Conservation (phyloP, 2,113 vertebrate genomes). For the Tringa solitaria region DNA sequence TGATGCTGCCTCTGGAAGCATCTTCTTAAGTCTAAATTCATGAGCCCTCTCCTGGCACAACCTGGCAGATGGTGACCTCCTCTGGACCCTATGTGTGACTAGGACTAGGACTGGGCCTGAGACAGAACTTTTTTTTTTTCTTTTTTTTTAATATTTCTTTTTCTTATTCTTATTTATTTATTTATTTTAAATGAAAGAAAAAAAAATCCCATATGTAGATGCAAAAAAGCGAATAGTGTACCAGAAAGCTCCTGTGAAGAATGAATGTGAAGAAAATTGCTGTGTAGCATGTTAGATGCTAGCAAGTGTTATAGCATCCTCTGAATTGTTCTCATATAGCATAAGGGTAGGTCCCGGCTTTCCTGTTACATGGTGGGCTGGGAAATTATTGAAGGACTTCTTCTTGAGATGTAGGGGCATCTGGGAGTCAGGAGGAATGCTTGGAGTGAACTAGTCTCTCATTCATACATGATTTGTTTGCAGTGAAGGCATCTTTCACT, state of each 20-base stretch:
- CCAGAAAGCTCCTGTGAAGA: background rate
- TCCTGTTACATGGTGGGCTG: background rate
- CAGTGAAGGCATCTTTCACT: background rate
- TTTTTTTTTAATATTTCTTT: fast-evolving
- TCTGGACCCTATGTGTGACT: background rate
- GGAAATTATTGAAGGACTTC: background rate
- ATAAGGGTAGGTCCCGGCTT: background rate
- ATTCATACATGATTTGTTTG: background rate
- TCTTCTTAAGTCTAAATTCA: background rate
- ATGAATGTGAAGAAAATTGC: background rate
- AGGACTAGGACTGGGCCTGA: background rate
- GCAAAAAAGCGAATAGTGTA: background rate
- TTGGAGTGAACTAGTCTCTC: background rate
- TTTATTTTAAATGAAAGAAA: background rate
- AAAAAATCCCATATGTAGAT: background rate
- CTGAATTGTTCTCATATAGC: background rate
- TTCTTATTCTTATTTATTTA: background rate
- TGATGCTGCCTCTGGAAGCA: background rate
- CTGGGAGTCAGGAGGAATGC: background rate
- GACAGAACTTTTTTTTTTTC: fast-evolving
- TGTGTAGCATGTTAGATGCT: background rate
- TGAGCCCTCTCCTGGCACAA: background rate
- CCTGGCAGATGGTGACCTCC: background rate
- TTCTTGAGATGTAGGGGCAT: background rate
- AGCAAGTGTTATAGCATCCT: background rate